Evolutionary conservation across 2,888 invertebrate genomes (phyloP).

Genomic region (Mayetiola destructor): DNA sequence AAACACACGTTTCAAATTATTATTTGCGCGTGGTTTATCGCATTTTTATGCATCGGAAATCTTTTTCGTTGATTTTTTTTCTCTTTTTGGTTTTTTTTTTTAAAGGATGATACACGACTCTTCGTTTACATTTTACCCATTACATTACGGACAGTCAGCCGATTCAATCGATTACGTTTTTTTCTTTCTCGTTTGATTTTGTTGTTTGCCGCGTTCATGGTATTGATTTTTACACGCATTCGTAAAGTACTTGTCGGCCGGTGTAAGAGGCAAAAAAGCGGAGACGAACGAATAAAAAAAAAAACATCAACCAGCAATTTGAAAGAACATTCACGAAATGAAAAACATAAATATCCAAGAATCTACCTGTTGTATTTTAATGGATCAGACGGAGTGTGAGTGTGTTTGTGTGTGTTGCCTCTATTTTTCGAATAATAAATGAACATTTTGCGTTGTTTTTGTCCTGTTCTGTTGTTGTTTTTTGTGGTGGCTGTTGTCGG

Average conservation of each 20-base stretch:
- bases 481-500: not conserved
- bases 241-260: not conserved
- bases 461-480: not conserved
- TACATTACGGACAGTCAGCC: too few relatives aligned
- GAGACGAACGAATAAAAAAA: not conserved
- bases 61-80: too few relatives aligned
- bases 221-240: not conserved
- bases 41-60: not conserved
- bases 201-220: not conserved
- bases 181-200: not conserved
- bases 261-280: too few relatives aligned
- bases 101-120: too few relatives aligned
- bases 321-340: not conserved
- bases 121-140: too few relatives aligned
- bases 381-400: too few relatives aligned
- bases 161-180: too few relatives aligned
- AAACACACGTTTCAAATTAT: not conserved
- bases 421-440: not conserved
- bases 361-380: slow-evolving; percentile 2
- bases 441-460: too few relatives aligned
- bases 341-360: not conserved
- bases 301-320: not conserved
- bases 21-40: slow-evolving; percentile 4
- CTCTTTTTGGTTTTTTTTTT: not conserved
- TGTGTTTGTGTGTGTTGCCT: too few relatives aligned